Evolutionary conservation across 2,797 vertebrate genomes (phyloP).

Genomic region (Acrossocheilus fasciatus): DNA sequence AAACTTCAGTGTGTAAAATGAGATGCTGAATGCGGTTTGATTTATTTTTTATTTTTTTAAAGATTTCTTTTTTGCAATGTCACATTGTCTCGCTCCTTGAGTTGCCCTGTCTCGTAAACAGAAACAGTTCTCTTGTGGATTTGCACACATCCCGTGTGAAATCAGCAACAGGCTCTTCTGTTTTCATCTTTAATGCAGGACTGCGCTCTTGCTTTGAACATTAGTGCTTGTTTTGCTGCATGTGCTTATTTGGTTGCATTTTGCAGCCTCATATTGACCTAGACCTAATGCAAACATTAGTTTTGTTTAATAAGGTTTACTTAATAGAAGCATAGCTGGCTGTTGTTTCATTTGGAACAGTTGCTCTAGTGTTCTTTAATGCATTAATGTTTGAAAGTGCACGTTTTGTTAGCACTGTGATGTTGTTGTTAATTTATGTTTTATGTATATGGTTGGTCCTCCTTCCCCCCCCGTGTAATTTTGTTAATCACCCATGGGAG

Average conservation of each 20-base stretch:
- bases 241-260: constrained; percentile 1
- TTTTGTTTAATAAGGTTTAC: background rate
- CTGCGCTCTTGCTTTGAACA: constrained; percentile 16
- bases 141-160: constrained; percentile 31
- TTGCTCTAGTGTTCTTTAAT: background rate
- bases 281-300: constrained; percentile 12
- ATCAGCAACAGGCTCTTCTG: constrained; percentile 79
- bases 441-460: background rate
- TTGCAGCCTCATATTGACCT: constrained; percentile 13
- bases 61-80: background rate
- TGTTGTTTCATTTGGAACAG: background rate
- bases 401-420: constrained; percentile 4
- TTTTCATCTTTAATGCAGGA: constrained; percentile 47
- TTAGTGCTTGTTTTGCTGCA: constrained; percentile 4
- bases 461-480: constrained; percentile 26
- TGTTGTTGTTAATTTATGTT: constrained; percentile 28
- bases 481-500: constrained; percentile 40
- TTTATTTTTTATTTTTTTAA: no score
- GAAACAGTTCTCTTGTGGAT: constrained; percentile 28
- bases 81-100: background rate
- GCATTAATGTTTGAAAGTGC: background rate
- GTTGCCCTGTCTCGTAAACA: constrained; percentile 25
- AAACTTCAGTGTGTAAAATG: background rate
- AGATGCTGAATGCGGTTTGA: background rate
- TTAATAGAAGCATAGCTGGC: background rate